Evolutionary conservation across 2,113 vertebrate genomes (phyloP).

Genomic region (Salminus brasiliensis): DNA sequence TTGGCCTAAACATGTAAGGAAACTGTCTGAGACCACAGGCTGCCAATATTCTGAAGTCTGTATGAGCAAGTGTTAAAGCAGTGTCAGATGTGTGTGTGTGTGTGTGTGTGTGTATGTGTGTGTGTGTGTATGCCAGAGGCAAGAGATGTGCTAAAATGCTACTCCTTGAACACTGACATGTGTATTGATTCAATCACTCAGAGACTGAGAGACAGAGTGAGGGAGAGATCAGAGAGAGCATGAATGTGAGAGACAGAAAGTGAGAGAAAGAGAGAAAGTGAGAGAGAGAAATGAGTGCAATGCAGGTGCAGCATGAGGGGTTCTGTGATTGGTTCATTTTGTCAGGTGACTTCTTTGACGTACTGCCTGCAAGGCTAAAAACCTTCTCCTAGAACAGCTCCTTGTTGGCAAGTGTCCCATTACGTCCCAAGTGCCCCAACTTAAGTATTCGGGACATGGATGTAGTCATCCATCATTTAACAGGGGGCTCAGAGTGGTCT

Average conservation of each 20-base stretch:
- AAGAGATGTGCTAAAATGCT: conserved; percentile 1
- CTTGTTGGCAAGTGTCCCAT: too few relatives aligned
- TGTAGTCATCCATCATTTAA: too few relatives aligned
- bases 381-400: too few relatives aligned
- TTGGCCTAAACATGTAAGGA: conserved; percentile 5
- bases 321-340: too few relatives aligned
- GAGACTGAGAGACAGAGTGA: neutral
- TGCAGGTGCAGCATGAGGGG: too few relatives aligned
- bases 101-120: neutral
- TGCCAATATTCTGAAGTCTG: neutral
- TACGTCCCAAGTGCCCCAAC: too few relatives aligned
- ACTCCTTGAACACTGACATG: conserved; percentile 4
- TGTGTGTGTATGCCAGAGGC: conserved; percentile 3
- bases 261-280: neutral
- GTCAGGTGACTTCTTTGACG: too few relatives aligned
- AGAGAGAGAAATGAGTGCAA: neutral
- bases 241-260: neutral
- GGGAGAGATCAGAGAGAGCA: neutral
- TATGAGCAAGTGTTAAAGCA: neutral
- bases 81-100: neutral
- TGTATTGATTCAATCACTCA: neutral
- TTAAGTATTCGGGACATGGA: too few relatives aligned
- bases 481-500: too few relatives aligned
- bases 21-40: neutral
- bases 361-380: too few relatives aligned